Conservation (phyloP, 1,140 invertebrate genomes). For the Drosophila novamexicana region DNA sequence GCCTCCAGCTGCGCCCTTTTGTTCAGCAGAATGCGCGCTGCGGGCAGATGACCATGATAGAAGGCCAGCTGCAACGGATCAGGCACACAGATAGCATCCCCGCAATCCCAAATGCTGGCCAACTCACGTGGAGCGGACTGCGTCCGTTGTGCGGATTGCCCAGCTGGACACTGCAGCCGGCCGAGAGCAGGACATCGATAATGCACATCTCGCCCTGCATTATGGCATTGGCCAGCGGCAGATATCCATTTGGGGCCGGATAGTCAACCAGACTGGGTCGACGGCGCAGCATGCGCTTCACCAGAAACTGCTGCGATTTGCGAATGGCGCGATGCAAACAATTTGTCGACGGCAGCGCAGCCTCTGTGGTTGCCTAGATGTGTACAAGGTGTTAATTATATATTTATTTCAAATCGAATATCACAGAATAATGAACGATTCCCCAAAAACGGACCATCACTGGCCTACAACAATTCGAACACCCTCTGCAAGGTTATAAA, state of each 20-base stretch:
- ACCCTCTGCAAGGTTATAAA: too few species aligned
- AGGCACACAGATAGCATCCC: background rate
- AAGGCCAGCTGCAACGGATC: slow-evolving; percentile 63
- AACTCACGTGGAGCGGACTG: slow-evolving; percentile 73
- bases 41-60: slow-evolving; percentile 71
- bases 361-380: slow-evolving; percentile 57
- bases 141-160: slow-evolving; percentile 67
- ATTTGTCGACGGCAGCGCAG: slow-evolving; percentile 63
- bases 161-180: slow-evolving; percentile 71
- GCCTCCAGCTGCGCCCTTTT: slow-evolving; percentile 75
- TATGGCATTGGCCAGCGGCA: slow-evolving; percentile 80
- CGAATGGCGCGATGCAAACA: slow-evolving; percentile 73
- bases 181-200: slow-evolving; percentile 73
- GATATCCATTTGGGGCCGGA: slow-evolving; percentile 69
- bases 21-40: slow-evolving; percentile 78
- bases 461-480: too few species aligned
- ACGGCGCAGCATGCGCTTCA: slow-evolving; percentile 76
- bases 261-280: slow-evolving; percentile 73
- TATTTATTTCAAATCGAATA: too few species aligned
- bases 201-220: slow-evolving; percentile 73
- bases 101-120: background rate
- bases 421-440: too few species aligned
- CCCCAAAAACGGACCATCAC: too few species aligned
- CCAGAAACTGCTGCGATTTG: slow-evolving; percentile 80
- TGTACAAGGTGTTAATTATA: background rate